phyloP scores from a whole-genome alignment of 2,113 vertebrate species.

The Synodontis membranacea region DNA sequence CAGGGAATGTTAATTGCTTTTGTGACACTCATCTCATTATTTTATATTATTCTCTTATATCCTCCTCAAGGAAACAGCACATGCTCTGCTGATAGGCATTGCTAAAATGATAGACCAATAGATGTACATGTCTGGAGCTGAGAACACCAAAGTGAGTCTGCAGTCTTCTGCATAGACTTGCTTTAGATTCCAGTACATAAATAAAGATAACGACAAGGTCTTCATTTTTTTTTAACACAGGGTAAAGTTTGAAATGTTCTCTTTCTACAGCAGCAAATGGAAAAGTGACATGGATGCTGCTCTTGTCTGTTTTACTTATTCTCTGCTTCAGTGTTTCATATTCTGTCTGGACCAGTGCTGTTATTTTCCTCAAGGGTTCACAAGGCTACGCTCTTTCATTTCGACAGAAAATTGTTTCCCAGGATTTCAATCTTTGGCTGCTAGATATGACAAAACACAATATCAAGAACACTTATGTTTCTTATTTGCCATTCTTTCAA shows the following conservation, averaged over 20 bases:
- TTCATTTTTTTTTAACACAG: slow-evolving; percentile 56
- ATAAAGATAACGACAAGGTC: slow-evolving; percentile 72
- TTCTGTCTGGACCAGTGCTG: slow-evolving; percentile 84
- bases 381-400: slow-evolving; percentile 97
- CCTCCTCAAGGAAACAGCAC: slow-evolving; percentile 50
- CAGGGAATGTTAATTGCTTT: slow-evolving; percentile 71
- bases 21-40: slow-evolving; percentile 70
- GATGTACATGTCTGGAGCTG: slow-evolving; percentile 62
- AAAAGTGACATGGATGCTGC: slow-evolving; percentile 82
- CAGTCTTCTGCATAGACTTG: slow-evolving; percentile 32
- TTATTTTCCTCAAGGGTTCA: slow-evolving; percentile 96
- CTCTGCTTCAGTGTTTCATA: slow-evolving; percentile 87
- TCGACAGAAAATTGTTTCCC: slow-evolving; percentile 99
- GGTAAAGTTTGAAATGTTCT: slow-evolving; percentile 73
- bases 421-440: slow-evolving; percentile 99
- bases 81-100: slow-evolving; percentile 28
- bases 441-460: slow-evolving; percentile 97
- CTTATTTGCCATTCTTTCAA: slow-evolving; percentile 97
- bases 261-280: slow-evolving; percentile 77
- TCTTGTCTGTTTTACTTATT: slow-evolving; percentile 92
- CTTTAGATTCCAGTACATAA: slow-evolving; percentile 73
- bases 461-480: slow-evolving; percentile 99
- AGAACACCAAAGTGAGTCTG: slow-evolving; percentile 27
- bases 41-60: slow-evolving; percentile 60
- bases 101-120: slow-evolving; percentile 55